Percentiles rank a stretch among this genome's conserved stretches.
Evolutionary conservation across 2,888 invertebrate genomes (phyloP).

Genomic region (Lasioglossum vierecki): DNA sequence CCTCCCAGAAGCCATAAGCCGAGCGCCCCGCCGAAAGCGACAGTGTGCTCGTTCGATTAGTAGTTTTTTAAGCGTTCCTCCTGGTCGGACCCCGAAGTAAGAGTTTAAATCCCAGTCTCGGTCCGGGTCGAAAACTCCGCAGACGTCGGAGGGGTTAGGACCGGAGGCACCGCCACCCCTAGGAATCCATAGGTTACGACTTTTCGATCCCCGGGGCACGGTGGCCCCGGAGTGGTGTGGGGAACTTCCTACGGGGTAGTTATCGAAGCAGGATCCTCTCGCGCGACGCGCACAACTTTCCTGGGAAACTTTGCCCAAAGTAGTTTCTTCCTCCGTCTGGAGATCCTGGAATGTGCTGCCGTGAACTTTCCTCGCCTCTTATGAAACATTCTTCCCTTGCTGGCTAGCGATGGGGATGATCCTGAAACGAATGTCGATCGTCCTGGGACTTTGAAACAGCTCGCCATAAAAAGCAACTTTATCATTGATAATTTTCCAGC

Average conservation of each 20-base stretch:
- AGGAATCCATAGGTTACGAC: conserved; percentile 48
- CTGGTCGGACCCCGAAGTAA: neutral
- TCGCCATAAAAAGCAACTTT: neutral
- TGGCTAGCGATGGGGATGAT: conserved; percentile 12
- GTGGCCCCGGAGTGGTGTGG: neutral
- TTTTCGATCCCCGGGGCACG: conserved; percentile 47
- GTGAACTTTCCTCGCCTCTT: conserved; percentile 60
- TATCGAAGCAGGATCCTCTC: conserved; percentile 45
- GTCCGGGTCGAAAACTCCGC: conserved; percentile 18
- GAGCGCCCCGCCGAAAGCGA: neutral
- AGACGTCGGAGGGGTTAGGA: conserved; percentile 20
- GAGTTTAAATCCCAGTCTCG: neutral
- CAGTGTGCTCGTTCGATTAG: neutral
- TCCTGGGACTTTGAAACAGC: neutral
- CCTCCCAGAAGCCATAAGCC: neutral
- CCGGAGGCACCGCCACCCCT: neutral
- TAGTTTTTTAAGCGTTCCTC: neutral
- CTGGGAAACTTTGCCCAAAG: conserved; percentile 46
- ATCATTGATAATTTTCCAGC: neutral
- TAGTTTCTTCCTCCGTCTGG: conserved; percentile 61
- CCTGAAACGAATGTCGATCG: neutral
- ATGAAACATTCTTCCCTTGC: conserved; percentile 52
- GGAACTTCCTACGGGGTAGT: conserved; percentile 39
- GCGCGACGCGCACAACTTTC: conserved; percentile 42
- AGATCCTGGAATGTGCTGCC: conserved; percentile 48